Evolutionary conservation across 2,888 invertebrate species (phyloP).

Genomic region (Cistogaster globosa): DNA sequence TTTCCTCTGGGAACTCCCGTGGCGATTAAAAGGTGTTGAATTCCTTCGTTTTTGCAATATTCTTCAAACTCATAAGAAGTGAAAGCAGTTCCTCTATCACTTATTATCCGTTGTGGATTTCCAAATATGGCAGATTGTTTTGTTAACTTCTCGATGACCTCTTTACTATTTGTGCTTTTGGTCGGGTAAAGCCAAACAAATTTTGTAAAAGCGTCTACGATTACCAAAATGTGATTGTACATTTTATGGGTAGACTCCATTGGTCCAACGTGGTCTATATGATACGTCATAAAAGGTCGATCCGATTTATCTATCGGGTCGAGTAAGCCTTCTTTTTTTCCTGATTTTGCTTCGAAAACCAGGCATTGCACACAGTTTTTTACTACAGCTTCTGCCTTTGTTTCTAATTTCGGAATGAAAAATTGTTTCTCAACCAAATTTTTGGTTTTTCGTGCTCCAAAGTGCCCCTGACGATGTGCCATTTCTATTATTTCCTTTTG

Average conservation of each 20-base stretch:
- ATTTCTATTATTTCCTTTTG: no score
- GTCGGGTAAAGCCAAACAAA: slow-evolving; percentile 69
- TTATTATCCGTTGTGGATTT: slow-evolving; percentile 36
- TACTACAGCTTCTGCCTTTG: no score
- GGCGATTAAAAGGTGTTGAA: slow-evolving; percentile 74
- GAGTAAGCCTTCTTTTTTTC: no score
- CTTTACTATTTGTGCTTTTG: slow-evolving; percentile 71
- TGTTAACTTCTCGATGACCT: slow-evolving; percentile 49
- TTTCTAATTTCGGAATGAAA: no score
- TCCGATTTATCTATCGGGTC: no score
- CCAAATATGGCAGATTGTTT: slow-evolving; percentile 46
- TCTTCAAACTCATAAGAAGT: slow-evolving; percentile 73
- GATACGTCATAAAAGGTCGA: no score
- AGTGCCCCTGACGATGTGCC: no score
- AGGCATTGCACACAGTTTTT: no score
- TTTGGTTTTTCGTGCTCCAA: no score
- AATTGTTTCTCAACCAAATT: no score
- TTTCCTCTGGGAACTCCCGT: slow-evolving; percentile 72
- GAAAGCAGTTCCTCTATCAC: slow-evolving; percentile 45
- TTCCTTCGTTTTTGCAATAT: slow-evolving; percentile 76
- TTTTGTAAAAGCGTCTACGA: slow-evolving; percentile 70
- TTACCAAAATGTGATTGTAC: slow-evolving; percentile 53
- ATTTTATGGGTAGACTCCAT: slow-evolving; percentile 48
- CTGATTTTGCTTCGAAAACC: no score
- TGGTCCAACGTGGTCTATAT: slow-evolving; percentile 14